Evolutionary conservation across 2,888 invertebrate species (phyloP).

Genomic region (Timandra comae): DNA sequence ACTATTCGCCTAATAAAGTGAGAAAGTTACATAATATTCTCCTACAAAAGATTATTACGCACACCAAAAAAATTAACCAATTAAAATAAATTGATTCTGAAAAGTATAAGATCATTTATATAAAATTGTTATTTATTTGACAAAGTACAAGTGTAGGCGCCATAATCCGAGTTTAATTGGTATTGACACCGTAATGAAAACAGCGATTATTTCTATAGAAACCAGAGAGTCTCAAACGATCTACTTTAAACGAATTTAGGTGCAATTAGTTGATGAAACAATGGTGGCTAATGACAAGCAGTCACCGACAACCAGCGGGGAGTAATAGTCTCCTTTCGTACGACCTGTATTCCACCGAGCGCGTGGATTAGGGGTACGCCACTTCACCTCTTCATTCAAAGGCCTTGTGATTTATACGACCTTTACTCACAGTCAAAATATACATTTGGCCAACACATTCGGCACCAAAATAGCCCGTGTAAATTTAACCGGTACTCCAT

Average conservation of each 20-base stretch:
- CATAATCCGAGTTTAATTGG: background rate
- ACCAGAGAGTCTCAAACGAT: background rate
- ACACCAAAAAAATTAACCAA: too few species aligned
- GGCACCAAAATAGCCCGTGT: conserved; percentile 9
- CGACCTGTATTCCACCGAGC: conserved; percentile 36
- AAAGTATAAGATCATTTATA: too few species aligned
- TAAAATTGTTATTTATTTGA: too few species aligned
- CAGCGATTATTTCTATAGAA: conserved; percentile 6
- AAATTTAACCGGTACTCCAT: conserved; percentile 17
- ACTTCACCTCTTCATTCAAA: conserved; percentile 34
- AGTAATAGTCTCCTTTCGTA: conserved; percentile 54
- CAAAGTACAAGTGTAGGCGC: too few species aligned
- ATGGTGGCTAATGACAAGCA: conserved; percentile 44
- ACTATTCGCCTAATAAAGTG: too few species aligned
- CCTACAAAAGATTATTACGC: too few species aligned
- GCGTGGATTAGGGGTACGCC: conserved; percentile 40
- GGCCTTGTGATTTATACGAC: conserved; percentile 32
- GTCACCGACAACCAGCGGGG: conserved; percentile 32
- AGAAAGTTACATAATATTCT: too few species aligned
- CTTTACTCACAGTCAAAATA: conserved; percentile 16
- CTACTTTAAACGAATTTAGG: conserved; percentile 26
- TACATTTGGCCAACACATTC: conserved; percentile 10
- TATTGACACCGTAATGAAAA: conserved; percentile 3
- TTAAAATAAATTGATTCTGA: too few species aligned
- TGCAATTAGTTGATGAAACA: conserved; percentile 43